Evolutionary conservation across 1,140 invertebrate genomes (phyloP).

Genomic region (Subanguina moxae): DNA sequence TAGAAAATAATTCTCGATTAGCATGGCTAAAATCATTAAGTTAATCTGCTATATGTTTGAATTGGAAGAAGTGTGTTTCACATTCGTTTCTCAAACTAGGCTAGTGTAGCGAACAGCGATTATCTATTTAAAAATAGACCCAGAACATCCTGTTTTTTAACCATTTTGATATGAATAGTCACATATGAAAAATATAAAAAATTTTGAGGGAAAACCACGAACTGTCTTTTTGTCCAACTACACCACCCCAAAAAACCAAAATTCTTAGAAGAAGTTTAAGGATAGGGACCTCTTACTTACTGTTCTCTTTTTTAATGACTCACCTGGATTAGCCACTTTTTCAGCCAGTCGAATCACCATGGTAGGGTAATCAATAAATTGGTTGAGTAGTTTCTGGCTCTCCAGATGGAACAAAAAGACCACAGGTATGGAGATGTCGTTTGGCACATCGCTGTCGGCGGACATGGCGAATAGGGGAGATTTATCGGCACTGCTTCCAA

Average conservation of each 20-base stretch:
- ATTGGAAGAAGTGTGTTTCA: no score
- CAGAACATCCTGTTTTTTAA: no score
- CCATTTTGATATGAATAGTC: no score
- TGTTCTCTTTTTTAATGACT: not conserved
- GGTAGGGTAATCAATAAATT: slow-evolving; percentile 18
- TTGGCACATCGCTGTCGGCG: slow-evolving; percentile 68
- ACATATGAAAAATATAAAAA: no score
- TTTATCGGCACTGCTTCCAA: slow-evolving; percentile 70
- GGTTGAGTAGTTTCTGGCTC: slow-evolving; percentile 67
- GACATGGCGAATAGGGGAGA: slow-evolving; percentile 90
- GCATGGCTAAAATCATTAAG: slow-evolving; percentile 16
- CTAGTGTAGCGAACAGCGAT: no score
- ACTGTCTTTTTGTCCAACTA: no score
- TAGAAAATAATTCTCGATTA: slow-evolving; percentile 11
- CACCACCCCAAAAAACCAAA: no score
- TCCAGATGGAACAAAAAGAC: slow-evolving; percentile 84
- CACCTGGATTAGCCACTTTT: slow-evolving; percentile 11
- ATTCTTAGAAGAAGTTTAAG: no score
- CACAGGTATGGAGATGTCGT: slow-evolving; percentile 81
- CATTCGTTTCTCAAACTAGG: no score
- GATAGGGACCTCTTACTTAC: not conserved
- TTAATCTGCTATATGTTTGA: no score
- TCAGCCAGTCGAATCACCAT: slow-evolving; percentile 33
- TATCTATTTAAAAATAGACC: no score
- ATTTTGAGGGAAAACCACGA: no score